Base-by-base conservation (phyloP, 2,797 vertebrate species). In the Cyclura pinguis region DNA sequence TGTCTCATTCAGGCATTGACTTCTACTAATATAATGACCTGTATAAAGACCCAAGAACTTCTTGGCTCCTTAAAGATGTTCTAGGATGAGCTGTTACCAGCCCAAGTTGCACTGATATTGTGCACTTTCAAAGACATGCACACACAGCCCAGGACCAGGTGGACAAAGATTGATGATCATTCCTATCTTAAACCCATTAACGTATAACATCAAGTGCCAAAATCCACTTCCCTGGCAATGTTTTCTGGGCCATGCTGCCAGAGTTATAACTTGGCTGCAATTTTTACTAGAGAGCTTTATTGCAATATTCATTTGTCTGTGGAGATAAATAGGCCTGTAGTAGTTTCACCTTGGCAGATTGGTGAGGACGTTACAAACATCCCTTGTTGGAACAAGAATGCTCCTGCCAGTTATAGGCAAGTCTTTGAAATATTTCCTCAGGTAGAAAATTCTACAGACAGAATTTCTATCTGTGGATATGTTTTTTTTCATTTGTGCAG, bases 141-240 rank as follows among this genome's bases (percentile, higher is more conserved):
- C 12, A 62, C 8, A 55, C 16, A 80, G 29, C 18, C 50, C 52
- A 87, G 84, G 55, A 55, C 47, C 29, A 52, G 50, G 77, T 88
- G 90, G 74, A 78, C 16, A 55, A 93, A 88, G 78, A 3, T 92
- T 86, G 89, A 85, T 93, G 86, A 74, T 90, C 69, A 64, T 91
- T 85, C 77, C 55, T 29, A 2, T n/a, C 32, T 86, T 80, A 78
- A 87, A 12, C 18, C 69, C 50, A 74, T 85, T 93, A 93, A 91
- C 22, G 72, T 73, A 1, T 24, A 22, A 2, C 38, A 88, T 88
- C 0, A 29, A 67, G 69, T 86, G 92, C 90, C 76, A 94, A 93
- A 90, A 92, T 78, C 88, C 73, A 86, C 52, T 90, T 90, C 78
- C 80, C 80, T 92, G 93, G 92, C 22, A 29, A 32, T 0, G 72